Base-by-base conservation (phyloP, 2,888 invertebrate species). In the Lampropteryx suffumata region DNA sequence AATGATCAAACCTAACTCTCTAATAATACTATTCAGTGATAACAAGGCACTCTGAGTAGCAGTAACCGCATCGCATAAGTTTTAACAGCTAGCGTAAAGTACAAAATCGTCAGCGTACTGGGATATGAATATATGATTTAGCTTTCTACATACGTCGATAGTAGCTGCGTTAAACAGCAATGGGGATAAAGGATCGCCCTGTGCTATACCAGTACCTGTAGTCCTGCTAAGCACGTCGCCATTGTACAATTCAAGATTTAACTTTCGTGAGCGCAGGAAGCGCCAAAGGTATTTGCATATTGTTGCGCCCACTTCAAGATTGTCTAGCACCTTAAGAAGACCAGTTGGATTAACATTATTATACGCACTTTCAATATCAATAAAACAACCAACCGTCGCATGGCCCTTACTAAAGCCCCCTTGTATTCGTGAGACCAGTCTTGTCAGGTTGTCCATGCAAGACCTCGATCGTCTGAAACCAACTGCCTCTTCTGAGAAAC, bases 131-230 rank as follows among this genome's bases (percentile, higher is more conserved):
- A 65, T 52, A 32, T 52, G 41, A 11, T 27, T 9, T 9, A 58
- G 21, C 9, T 12, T n/a, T n/a, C 41, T 42, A 29, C 50, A 60
- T 17, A 63, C 41, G 4, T 63, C 29, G 1, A 34, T 7, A 1
- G 67, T 71, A 0, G 48, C 62, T 2, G 61, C 40, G 45, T 72
- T 69, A 56, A 73, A 74, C 2, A 72, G 32, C 0, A 70, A 9
- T 0, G 72, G 70, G 0, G 70, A 71, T 0, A 69, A 13, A 0
- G 69, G 69, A 24, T 71, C 69, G 0, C 67, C 67, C 35, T 69
- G 71, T 0, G 66, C 66, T 11, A 67, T 7, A 0, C 69, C 70
- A n/a, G n/a, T n/a, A 1, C 7, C 40, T 11, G 52, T 28, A 6
- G 65, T 60, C 29, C 14, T 14, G 40, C 63, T 51, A 7, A 17